Conservation (phyloP, 1,140 invertebrate genomes). For the Pogonognathellus flavescens region DNA sequence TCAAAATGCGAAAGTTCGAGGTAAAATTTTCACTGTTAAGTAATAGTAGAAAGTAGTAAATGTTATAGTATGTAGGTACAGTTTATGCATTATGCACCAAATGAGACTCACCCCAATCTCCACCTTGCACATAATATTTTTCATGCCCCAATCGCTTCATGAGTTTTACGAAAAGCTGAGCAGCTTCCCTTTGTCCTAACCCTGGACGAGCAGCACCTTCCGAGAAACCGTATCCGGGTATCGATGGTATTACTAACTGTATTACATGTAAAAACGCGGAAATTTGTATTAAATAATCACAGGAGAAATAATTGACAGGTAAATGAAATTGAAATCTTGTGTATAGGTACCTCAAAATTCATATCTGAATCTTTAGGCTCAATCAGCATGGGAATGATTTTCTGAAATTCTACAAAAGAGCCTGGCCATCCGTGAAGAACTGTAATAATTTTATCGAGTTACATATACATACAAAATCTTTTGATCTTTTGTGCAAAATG, state of each 20-base stretch:
- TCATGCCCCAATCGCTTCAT: constrained; percentile 72
- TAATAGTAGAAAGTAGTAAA: too few species aligned
- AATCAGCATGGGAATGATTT: constrained; percentile 77
- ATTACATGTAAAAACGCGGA: constrained; percentile 73
- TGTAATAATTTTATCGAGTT: too few species aligned
- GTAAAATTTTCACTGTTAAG: too few species aligned
- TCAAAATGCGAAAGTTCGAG: not conserved
- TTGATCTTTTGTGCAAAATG: too few species aligned
- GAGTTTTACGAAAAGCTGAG: constrained; percentile 72
- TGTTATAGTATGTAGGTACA: constrained; percentile 69
- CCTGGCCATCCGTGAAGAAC: constrained; percentile 91
- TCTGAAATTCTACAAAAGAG: constrained; percentile 86
- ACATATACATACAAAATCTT: too few species aligned
- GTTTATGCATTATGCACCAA: not conserved
- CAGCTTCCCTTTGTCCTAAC: constrained; percentile 67
- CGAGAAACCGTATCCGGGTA: constrained; percentile 90
- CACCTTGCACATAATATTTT: constrained; percentile 73
- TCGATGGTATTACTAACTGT: constrained; percentile 79
- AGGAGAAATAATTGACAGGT: too few species aligned
- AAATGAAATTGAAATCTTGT: too few species aligned
- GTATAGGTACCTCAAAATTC: constrained; percentile 61
- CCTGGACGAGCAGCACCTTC: constrained; percentile 70
- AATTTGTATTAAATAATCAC: not conserved
- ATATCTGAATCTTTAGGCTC: constrained; percentile 36
- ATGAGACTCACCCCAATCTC: constrained; percentile 67